Evolutionary conservation across 2,797 vertebrate genomes (phyloP).

Genomic region (Natrix natrix): DNA sequence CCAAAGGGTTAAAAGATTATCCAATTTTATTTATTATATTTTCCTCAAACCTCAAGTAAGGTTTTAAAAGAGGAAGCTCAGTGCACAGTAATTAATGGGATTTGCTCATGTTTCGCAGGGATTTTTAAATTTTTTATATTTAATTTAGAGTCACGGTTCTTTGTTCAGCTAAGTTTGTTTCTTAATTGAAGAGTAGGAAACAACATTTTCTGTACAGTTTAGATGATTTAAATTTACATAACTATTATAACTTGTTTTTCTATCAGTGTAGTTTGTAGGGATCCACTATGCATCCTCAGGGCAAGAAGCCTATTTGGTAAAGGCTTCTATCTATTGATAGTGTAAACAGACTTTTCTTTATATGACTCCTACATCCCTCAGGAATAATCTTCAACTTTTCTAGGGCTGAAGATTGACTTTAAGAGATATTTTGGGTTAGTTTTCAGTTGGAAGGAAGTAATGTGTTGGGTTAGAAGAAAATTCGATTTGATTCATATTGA

Average conservation of each 20-base stretch:
- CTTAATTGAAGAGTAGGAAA: not conserved
- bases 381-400: not conserved
- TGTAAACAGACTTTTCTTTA: not conserved
- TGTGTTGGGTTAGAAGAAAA: not conserved
- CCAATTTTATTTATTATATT: constrained; percentile 21
- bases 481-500: not conserved
- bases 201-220: constrained; percentile 27
- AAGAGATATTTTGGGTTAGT: not conserved
- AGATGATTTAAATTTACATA: not conserved
- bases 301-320: not conserved
- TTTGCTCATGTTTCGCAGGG: constrained; percentile 14
- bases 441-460: not conserved
- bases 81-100: not conserved
- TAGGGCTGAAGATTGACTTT: not conserved
- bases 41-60: not conserved
- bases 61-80: constrained; percentile 39
- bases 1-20: constrained; percentile 7
- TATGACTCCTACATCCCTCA: not conserved
- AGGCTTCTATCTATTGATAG: not conserved
- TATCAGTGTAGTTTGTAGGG: no score
- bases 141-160: constrained; percentile 45
- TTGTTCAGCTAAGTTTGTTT: constrained; percentile 3
- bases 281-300: not conserved
- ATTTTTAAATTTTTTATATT: constrained; percentile 42
- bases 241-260: not conserved